phyloP scores from a whole-genome alignment of 2,888 invertebrate species.

The Pristionchus japonicus region DNA sequence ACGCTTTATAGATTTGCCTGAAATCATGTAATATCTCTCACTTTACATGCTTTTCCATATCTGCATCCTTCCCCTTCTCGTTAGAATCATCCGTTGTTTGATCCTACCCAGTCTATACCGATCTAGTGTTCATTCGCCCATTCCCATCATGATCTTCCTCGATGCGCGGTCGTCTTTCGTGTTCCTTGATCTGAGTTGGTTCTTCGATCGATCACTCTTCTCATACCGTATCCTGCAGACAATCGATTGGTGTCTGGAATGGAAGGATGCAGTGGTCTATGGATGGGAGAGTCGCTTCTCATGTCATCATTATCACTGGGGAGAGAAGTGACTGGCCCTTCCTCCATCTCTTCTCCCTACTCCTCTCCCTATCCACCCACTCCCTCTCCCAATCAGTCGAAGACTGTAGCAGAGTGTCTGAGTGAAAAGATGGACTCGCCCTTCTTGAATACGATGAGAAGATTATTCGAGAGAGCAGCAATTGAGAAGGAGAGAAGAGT shows the following conservation, averaged over 20 bases:
- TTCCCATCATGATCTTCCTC: neutral
- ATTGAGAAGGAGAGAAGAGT: slow-evolving; percentile 37
- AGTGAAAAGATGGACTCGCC: neutral
- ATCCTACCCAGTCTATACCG: neutral
- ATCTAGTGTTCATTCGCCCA: neutral
- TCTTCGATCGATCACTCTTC: neutral
- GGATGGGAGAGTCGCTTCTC: neutral
- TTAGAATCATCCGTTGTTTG: neutral
- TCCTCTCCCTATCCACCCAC: neutral
- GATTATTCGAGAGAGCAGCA: slow-evolving; percentile 26
- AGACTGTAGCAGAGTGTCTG: slow-evolving; percentile 18
- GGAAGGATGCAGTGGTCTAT: neutral
- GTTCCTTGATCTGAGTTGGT: slow-evolving; percentile 19
- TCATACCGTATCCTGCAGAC: neutral
- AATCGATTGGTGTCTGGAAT: neutral
- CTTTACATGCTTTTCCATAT: neutral
- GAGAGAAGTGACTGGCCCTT: neutral
- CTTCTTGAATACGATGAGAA: slow-evolving; percentile 26
- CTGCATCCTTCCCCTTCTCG: neutral
- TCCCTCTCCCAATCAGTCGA: neutral
- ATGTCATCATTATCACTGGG: neutral
- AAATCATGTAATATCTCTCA: neutral
- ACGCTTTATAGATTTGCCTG: neutral
- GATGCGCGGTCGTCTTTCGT: slow-evolving; percentile 17
- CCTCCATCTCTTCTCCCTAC: no score